These are phyloP conservation scores for Rhagoletis pomonella DNA, from an alignment of 1,140 invertebrate species.

Conservation along the genomic window DNA sequence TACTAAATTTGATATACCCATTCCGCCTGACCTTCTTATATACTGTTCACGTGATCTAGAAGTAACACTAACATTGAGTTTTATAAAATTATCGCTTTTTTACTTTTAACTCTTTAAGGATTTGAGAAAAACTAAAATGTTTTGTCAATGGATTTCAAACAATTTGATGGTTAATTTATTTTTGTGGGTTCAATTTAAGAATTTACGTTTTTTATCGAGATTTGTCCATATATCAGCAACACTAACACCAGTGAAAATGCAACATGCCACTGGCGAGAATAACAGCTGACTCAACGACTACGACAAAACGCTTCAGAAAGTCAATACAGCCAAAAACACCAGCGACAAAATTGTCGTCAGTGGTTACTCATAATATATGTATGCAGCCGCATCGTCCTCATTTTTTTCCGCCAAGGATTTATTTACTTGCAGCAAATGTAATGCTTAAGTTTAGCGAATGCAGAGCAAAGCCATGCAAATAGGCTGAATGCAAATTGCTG, in stretches of 20 bases:
- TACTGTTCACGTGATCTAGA: too few species aligned
- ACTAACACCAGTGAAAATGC: background rate
- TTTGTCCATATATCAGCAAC: background rate
- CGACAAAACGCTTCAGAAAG: background rate
- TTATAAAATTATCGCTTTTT: too few species aligned
- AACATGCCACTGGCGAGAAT: background rate
- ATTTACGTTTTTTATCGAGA: too few species aligned
- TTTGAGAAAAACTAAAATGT: too few species aligned
- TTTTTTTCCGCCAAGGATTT: background rate
- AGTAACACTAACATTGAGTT: too few species aligned
- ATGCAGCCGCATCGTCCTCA: background rate
- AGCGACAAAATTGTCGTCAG: background rate
- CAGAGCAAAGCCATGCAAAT: background rate
- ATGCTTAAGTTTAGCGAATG: conserved; percentile 29
- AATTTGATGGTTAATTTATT: too few species aligned
- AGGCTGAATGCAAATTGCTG: conserved; percentile 33
- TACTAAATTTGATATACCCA: too few species aligned
- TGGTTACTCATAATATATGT: background rate
- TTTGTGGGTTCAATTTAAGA: too few species aligned
- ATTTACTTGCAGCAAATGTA: conserved; percentile 37
- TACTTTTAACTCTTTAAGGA: too few species aligned
- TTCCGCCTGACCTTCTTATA: too few species aligned
- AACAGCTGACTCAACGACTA: conserved; percentile 12
- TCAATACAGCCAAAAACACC: background rate
- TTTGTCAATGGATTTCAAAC: too few species aligned